Base-by-base conservation (phyloP, 1,140 invertebrate species). In the Odontomachus brunneus region DNA sequence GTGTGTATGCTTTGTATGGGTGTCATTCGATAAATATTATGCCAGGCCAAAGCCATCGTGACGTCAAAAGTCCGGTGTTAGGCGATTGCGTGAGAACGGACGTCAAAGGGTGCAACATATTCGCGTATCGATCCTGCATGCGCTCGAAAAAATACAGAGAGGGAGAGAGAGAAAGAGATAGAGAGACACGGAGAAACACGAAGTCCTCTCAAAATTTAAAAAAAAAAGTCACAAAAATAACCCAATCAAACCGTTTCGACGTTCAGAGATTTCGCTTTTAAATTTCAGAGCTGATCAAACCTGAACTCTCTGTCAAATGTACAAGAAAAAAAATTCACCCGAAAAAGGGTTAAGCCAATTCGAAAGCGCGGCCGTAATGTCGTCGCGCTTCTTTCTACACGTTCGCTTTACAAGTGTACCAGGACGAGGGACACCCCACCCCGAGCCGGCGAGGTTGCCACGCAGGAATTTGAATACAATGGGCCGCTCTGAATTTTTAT, bases 401-500 rank as follows among this genome's bases (percentile, higher is more conserved):
- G 87, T 82, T 91, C 91, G 90, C 92, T 89, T 88, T 92, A 92
- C 92, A 92, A 92, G 90, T 92, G 91, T 92, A 92, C 60, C 87
- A 73, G 81, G 74, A 82, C 81, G 71, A 65, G 73, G 63, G 78
- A 65, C 72, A 33, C 3, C 38, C 38, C 3, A 11, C 38, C 9
- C 38, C 29, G 29, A 55, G 29, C 48, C 33, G 75, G 44, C 71
- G 65, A 53, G 73, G 72, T 74, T 74, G 55, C 57, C 75, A 49
- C 33, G 84, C 48, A 63, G 74, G 86, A 91, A 93, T 93, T 93
- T 93, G 90, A 93, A 93, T 93, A 93, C 92, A 93, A 93, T 93
- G 91, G 92, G 90, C 88, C 90, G 91, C 90, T 93, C 93, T 93
- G 88, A 93, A 93, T 93, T 93, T 93, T 93, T 93, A 93, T 93